Evolutionary conservation across 2,888 invertebrate species (phyloP).

Genomic region (Branchipolynoe longqiensis): DNA sequence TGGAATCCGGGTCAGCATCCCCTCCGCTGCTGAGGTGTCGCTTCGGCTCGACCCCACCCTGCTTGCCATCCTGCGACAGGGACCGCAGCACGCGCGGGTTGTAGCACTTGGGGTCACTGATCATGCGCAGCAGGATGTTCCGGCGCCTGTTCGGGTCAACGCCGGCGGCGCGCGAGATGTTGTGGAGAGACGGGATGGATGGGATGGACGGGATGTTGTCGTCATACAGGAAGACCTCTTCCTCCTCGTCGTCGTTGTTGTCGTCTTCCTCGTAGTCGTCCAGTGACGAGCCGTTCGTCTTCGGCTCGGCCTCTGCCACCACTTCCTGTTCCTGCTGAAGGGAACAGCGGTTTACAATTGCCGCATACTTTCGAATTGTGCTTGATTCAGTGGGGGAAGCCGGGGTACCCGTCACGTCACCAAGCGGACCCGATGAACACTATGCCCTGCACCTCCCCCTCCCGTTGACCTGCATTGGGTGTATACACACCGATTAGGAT

Average conservation of each 20-base stretch:
- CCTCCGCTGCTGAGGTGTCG: background rate
- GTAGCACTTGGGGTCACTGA: conserved; percentile 81
- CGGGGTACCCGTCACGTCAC: no score
- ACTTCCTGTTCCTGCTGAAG: conserved; percentile 20
- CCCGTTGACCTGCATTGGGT: no score
- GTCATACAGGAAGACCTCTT: conserved; percentile 71
- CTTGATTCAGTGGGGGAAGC: no score
- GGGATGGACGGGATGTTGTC: conserved; percentile 70
- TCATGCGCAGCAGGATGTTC: conserved; percentile 80
- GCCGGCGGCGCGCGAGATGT: conserved; percentile 8
- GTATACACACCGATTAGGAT: no score
- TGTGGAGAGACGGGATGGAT: conserved; percentile 60
- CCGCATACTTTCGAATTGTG: no score
- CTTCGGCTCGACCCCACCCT: background rate
- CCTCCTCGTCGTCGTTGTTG: conserved; percentile 68
- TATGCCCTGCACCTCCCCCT: no score
- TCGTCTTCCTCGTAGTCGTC: conserved; percentile 52
- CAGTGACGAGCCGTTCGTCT: background rate
- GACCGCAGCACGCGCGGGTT: conserved; percentile 80
- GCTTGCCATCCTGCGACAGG: conserved; percentile 68
- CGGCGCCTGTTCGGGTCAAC: conserved; percentile 69
- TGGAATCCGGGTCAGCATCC: no score
- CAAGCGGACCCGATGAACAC: no score
- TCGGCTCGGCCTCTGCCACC: conserved; percentile 14
- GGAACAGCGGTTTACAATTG: no score